These are phyloP conservation scores for Otis tarda DNA, from an alignment of 2,113 vertebrate species.

Conservation along the genomic window DNA sequence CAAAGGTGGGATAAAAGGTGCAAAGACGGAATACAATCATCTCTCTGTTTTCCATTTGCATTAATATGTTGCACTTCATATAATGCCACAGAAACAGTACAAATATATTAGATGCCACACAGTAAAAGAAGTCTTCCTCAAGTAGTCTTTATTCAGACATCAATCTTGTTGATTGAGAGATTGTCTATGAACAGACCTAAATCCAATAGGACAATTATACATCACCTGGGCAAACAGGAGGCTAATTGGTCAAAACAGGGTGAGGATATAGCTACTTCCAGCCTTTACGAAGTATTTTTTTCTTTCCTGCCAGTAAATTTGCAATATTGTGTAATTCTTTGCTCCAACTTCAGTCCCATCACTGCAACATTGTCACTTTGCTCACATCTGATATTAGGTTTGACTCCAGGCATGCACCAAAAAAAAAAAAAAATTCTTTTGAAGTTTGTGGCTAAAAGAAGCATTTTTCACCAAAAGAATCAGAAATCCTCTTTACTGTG, in stretches of 20 bases:
- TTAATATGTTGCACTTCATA: background rate
- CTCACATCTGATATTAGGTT: background rate
- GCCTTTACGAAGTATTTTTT: background rate
- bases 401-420: background rate
- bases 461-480: background rate
- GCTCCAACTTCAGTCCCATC: background rate
- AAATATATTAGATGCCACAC: background rate
- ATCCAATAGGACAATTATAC: background rate
- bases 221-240: background rate
- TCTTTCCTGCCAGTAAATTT: background rate
- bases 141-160: background rate
- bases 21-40: background rate
- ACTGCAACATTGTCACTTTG: background rate
- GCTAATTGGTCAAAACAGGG: background rate
- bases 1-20: background rate
- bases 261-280: background rate
- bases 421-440: background rate
- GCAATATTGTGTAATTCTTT: background rate
- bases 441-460: background rate
- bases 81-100: background rate
- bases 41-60: background rate
- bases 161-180: background rate
- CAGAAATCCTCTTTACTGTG: background rate
- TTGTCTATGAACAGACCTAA: background rate
- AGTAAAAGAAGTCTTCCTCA: background rate